These are phyloP conservation scores for Clinocottus analis DNA, from an alignment of 2,113 vertebrate species.

Conservation along the genomic window DNA sequence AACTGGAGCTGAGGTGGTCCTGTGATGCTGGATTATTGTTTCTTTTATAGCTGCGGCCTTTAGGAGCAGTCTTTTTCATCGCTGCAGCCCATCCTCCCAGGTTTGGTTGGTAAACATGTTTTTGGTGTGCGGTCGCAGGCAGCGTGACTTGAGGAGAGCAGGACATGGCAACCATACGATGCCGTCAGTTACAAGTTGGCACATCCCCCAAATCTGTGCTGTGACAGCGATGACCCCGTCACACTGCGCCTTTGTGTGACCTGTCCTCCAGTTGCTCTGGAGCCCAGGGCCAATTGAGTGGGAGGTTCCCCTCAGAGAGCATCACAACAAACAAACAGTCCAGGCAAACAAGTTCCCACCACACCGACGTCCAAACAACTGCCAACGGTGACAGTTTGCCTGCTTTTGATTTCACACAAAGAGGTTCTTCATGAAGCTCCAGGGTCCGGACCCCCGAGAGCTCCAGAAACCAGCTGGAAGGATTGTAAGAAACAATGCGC, in stretches of 20 bases:
- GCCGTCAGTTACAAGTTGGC: constrained; percentile 75
- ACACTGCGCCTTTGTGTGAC: constrained; percentile 77
- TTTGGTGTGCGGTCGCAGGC: constrained; percentile 45
- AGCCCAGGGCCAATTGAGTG: constrained; percentile 72
- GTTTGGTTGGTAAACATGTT: constrained; percentile 69
- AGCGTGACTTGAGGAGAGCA: constrained; percentile 64
- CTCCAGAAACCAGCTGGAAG: constrained; percentile 15
- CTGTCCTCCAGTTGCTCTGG: constrained; percentile 68
- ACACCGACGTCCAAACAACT: constrained; percentile 69
- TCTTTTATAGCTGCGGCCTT: constrained; percentile 66
- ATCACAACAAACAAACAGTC: constrained; percentile 76
- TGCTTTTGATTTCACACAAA: constrained; percentile 72
- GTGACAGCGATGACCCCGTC: constrained; percentile 76
- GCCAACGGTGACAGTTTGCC: constrained; percentile 73
- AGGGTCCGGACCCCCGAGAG: constrained; percentile 23
- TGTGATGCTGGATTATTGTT: constrained; percentile 68
- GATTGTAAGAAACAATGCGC: constrained; percentile 5
- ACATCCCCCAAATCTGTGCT: constrained; percentile 55
- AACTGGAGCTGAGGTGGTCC: constrained; percentile 70
- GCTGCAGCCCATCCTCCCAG: constrained; percentile 43
- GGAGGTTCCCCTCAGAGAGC: constrained; percentile 60
- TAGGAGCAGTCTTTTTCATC: constrained; percentile 56
- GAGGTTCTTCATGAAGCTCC: constrained; percentile 57
- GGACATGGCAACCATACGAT: constrained; percentile 73
- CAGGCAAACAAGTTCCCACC: constrained; percentile 78